Base-by-base conservation (phyloP, 1,140 invertebrate genomes). In the Scaptomyza pallida region DNA sequence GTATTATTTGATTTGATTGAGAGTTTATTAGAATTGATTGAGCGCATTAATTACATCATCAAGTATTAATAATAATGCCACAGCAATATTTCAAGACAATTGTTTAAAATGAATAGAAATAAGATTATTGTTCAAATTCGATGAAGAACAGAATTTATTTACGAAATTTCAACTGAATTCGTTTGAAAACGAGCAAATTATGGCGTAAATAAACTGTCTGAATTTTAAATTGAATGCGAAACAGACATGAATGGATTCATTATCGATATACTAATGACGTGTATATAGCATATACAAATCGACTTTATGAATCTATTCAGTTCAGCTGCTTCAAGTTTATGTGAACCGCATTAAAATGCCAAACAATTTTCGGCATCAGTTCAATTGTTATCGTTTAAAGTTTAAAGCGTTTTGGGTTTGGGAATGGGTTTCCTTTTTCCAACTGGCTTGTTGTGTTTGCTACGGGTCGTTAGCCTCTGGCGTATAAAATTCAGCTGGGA, bases 391-490 rank as follows among this genome's bases (percentile, higher is more conserved):
- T 26, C n/a, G 17, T 23, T 55, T 41, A 26, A 33, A 30, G 15
- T 72, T 72, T 15, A 23, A 57, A n/a, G n/a, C 21, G 52, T 60
- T 70, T 55, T 30, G 37, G 40, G 41, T 37, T 48, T 48, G 2
- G 3, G 15, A 4, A 17, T 1, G 5, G 26, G 9, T 17, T 40
- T 65, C 50, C 45, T n/a, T 17, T 40, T 65, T 56, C 45, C 63
- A 67, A 48, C 61, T 60, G 48, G n/a, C 4, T 41, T 60, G 64
- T 5, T 41, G n/a, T 60, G 64, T 61, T 51, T 61, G 60, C 37
- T 37, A 67, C 51, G 77, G 77, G 81, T 85, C 81, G 80, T 86
- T 85, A 86, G 81, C 62, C 81, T 26, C 44, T 17, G 35, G 64
- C 13, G 37, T 19, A 54, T n/a, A 6, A 50, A 54, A 13, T 54